Base-by-base conservation (phyloP, 1,140 invertebrate genomes). In the Diorhabda carinulata region DNA sequence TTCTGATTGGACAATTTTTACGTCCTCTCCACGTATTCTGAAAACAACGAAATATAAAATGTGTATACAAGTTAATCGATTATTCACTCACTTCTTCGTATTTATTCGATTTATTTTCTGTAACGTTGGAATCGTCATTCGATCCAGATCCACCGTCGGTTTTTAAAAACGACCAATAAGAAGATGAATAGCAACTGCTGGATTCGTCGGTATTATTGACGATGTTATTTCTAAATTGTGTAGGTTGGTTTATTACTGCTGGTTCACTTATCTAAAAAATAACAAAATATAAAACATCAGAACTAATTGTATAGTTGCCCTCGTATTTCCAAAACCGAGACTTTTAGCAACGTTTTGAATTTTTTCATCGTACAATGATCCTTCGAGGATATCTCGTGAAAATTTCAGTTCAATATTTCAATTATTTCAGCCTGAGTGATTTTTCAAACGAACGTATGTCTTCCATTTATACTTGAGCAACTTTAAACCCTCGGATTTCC, bases 81-180 rank as follows among this genome's bases (percentile, higher is more conserved):
- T 52, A 45, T 10, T 43, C 62, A 44, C 72, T 78, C 73, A 80
- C 79, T 56, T 77, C 73, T 59, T 78, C 73, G 44, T 66, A 70
- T 43, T 67, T 71, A 57, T 71, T 73, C 40, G 72, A 74, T 57
- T 74, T 77, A 64, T 72, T 75, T 63, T 80, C 75, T 43, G 61
- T 68, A 62, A 71, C 65, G 58, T 73, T 78, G 10, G 76, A 77
- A 70, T 79, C 79, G 43, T 81, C 80, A 67, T 80, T 80, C 2
- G 78, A 80, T 25, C 78, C 77, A 7, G 77, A 80, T 2, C 78
- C 79, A 43, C 73, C 74, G 79, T 85, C 85, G 1, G 85, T 86
- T 77, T 85, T 85, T 6, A 85, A 79, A 66, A 86, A 84, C 10
- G 84, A 86, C 0, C 84, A 86, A 73, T 85, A 85, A 65, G 84